A percentile compares a stretch with the other conserved stretches of the same genome.
These are phyloP conservation scores for Eristalis tenax DNA, from an alignment of 2,888 invertebrate species.

Conservation along the genomic window DNA sequence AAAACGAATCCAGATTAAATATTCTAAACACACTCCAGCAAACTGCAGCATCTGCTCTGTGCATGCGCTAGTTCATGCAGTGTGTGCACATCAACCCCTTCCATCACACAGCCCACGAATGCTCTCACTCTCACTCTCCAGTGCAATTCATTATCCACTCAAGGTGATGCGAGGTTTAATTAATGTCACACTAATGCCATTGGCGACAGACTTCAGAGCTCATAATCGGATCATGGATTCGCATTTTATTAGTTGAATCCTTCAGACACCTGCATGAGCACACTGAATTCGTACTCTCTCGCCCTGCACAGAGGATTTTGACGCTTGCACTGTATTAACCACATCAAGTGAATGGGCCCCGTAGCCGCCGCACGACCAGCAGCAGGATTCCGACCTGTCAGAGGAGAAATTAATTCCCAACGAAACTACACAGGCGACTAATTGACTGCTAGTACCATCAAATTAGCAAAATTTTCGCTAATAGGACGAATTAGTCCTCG, in stretches of 20 bases:
- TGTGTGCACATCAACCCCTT: not conserved
- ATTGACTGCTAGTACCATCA: not conserved
- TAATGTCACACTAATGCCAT: not conserved
- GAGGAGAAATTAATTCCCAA: not conserved
- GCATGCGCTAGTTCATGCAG: not conserved
- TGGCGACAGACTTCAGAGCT: not conserved
- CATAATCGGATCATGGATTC: not conserved
- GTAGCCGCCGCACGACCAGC: not conserved
- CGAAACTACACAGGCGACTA: conserved; percentile 8
- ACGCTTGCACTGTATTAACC: not conserved
- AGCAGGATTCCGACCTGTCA: not conserved
- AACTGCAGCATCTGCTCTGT: not conserved
- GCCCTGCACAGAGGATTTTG: not conserved
- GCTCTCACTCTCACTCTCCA: not conserved
- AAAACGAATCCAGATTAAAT: not conserved
- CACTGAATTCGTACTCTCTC: not conserved
- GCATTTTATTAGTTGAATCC: not conserved
- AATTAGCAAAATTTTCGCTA: conserved; percentile 5
- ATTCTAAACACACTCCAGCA: not conserved
- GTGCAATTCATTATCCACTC: not conserved
- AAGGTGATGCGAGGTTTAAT: not conserved
- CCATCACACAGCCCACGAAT: not conserved
- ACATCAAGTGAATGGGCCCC: not conserved
- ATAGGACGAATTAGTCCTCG: not conserved
- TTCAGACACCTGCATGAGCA: not conserved